These are phyloP conservation scores for Lepilemur ruficaudatus DNA, from an alignment of 2,797 vertebrate species.

Conservation along the genomic window DNA sequence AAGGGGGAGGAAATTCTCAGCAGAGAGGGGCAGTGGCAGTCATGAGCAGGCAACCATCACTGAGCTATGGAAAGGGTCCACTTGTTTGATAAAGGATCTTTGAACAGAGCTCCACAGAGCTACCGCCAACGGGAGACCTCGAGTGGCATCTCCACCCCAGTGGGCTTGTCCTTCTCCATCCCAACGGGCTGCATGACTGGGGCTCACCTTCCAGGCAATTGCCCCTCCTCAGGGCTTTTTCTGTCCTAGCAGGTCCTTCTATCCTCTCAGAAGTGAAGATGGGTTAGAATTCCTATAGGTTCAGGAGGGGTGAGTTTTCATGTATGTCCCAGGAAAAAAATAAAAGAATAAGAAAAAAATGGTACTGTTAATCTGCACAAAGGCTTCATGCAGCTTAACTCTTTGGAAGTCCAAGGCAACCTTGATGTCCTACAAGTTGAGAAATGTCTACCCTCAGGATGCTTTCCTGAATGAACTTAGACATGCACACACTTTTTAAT, in stretches of 20 bases:
- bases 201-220: neutral
- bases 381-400: neutral
- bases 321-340: neutral
- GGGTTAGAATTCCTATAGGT: neutral
- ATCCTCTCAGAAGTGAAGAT: neutral
- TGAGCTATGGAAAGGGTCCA: neutral
- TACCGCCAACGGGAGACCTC: neutral
- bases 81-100: neutral
- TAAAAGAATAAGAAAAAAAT: neutral
- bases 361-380: rapidly evolving
- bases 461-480: neutral
- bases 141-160: rapidly evolving
- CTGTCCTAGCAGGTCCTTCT: neutral
- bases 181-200: neutral
- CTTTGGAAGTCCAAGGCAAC: neutral
- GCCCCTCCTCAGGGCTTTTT: neutral
- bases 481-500: neutral
- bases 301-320: neutral
- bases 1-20: neutral
- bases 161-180: neutral
- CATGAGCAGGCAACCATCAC: neutral
- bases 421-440: neutral
- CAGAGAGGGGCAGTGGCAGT: neutral
- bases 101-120: neutral
- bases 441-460: neutral